A percentile compares a stretch with the other conserved stretches of the same genome.
phyloP scores from a whole-genome alignment of 2,888 invertebrate species.

The Eilema sororculum region DNA sequence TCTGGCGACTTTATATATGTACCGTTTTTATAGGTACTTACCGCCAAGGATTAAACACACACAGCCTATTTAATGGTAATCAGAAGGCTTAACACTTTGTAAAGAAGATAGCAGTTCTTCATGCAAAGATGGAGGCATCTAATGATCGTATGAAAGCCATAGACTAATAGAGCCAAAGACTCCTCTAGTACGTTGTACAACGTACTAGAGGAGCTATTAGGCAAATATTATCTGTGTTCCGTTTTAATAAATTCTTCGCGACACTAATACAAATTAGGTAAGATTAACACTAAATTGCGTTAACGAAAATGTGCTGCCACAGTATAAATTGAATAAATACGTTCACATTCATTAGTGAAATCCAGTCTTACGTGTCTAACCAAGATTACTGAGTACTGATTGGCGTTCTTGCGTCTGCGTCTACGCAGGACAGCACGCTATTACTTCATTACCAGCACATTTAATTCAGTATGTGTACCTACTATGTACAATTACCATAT shows the following conservation, averaged over 20 bases:
- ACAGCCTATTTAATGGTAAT: background rate
- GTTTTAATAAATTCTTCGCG: too few relatives aligned
- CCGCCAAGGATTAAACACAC: background rate
- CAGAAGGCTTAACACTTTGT: background rate
- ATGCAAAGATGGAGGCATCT: background rate
- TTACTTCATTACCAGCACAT: constrained; percentile 6
- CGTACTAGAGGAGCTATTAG: too few relatives aligned
- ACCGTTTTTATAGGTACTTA: background rate
- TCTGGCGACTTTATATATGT: constrained; percentile 5
- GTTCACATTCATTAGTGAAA: too few relatives aligned
- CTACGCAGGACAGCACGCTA: background rate
- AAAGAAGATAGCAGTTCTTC: background rate
- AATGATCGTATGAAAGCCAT: too few relatives aligned
- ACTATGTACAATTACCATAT: constrained; percentile 39
- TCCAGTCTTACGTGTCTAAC: too few relatives aligned
- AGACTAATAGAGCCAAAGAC: too few relatives aligned
- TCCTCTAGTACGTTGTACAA: too few relatives aligned
- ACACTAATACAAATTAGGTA: background rate
- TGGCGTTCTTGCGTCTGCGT: background rate
- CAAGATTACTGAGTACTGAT: background rate
- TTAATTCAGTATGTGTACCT: constrained; percentile 17
- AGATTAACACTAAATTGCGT: background rate
- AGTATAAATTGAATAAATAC: too few relatives aligned
- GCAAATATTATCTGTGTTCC: too few relatives aligned
- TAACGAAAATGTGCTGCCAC: too few relatives aligned